Base-by-base conservation (phyloP, 2,797 vertebrate genomes). In the Darevskia mixta region DNA sequence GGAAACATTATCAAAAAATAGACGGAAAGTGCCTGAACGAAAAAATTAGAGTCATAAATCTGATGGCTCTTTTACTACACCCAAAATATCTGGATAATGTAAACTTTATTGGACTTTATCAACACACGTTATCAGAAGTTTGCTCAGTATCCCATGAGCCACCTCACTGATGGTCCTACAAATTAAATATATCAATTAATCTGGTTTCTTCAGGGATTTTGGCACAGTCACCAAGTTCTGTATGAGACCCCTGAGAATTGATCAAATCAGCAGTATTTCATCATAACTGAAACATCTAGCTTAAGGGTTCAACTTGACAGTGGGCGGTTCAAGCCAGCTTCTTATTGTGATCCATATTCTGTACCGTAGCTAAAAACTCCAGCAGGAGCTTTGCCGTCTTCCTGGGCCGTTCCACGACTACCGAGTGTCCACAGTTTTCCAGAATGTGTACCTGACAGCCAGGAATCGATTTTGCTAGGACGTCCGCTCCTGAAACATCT, bases 351-450 rank as follows among this genome's bases (percentile, higher is more conserved):
- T 97, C 97, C 58, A 89, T 91, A 83, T 94, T 97, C 93, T 97
- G 96, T 88, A 98, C 95, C 10, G 93, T 94, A 0, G 95, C 94
- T 90, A 98, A 92, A 90, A 99, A 99, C 95, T 98, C 97, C 17
- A 96, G 61, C 4, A 99, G 95, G 92, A 99, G 97, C 84, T 97
- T 97, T 55, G 98, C 98, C 0, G 97, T 96, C 92, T 98, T 99
- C 79, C 98, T 97, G 3, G 99, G 98, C 55, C 98, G 96, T 94
- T 99, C 99, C 97, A 99, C 94, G 81, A 97, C 95, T 94, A 99
- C 98, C 0, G 97, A 97, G 95, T 99, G 99, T 72, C 99, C 99
- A 0, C 98, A 99, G 96, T 97, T 97, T 88, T 99, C 98, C 93
- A 99, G 90, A 89, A 99, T 92, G 13, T 97, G 97, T 90, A 98